Evolutionary conservation across 2,888 invertebrate genomes (phyloP), one percentile per base, ranked within the genome.

Genomic region (Alviniconcha strummeri): DNA sequence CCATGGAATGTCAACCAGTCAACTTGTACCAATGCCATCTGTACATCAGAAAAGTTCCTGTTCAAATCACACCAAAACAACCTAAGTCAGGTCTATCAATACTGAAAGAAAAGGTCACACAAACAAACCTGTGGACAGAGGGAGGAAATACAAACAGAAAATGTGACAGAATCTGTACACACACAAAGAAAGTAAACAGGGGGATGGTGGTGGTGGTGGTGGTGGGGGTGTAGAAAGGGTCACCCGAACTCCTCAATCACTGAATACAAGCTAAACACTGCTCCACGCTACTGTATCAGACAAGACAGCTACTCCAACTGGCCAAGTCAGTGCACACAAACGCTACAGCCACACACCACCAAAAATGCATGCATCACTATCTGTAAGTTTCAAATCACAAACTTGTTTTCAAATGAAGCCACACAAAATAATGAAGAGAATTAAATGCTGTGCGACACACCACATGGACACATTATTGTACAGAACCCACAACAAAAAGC

Each of bases 1-100:
- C 60, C 13, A 7, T 78, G 78, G 78, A 78, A 78, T 78, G 78
- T 78, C 64, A 52, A 17, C 52, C 78, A 78, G 5, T 15, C 19
- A 64, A 64, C 56, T 60, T 60, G 13, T 13, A 60, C 8, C 13
- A 60, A 60, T 60, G 13, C 13, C 60, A 60, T 11, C 60, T 60
- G 60, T 60, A 13, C 60, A 60, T 60, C 60, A 78, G 52, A 52
- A 55, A 64, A 15, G 5, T 36, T 52, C 6, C 36, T 19, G 6
- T 64, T 74, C 54, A n/a, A 74, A 36, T 13, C 36, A 52, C 74
- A 74, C 52, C 36, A 69, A 15, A 69, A 69, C 69, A 15, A 69
- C 9, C 69, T n/a, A 69, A 69, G 1, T 7, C 4, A 69, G 6
- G 36, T 36, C 36, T 36, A 36, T 36, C 36, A 15, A 17, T 17